phyloP scores from a whole-genome alignment of 2,113 vertebrate species.

The Alouatta palliata region DNA sequence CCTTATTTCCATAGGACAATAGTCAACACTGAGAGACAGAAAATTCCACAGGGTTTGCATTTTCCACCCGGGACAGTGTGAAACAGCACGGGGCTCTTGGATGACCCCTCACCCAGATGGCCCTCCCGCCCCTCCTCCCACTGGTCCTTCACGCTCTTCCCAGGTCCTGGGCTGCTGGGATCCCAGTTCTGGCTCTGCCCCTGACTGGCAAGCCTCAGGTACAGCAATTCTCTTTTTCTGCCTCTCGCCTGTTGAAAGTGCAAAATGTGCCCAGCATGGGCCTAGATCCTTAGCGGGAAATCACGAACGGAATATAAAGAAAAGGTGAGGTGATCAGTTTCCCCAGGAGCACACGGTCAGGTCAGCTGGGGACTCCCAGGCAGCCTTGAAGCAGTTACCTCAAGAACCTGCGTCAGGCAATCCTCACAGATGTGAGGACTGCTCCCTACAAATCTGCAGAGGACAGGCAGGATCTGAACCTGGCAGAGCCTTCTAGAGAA shows the following conservation, averaged over 20 bases:
- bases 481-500: neutral
- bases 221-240: neutral
- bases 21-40: neutral
- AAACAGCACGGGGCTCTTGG: neutral
- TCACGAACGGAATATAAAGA: neutral
- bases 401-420: neutral
- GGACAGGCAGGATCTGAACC: neutral
- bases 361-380: neutral
- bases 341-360: neutral
- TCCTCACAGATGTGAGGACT: neutral
- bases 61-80: neutral
- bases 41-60: neutral
- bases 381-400: neutral
- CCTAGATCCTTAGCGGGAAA: neutral
- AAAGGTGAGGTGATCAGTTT: neutral
- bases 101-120: accelerated
- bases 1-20: neutral
- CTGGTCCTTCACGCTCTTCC: accelerated
- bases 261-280: neutral
- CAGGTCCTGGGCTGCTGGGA: neutral
- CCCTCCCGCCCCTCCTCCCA: accelerated
- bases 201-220: neutral
- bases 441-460: neutral
- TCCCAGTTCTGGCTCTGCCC: neutral
- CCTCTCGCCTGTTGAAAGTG: neutral